A percentile compares a stretch with the other conserved stretches of the same genome.
These are phyloP conservation scores for Eilema sororculum DNA, from an alignment of 2,888 invertebrate species.

Conservation along the genomic window DNA sequence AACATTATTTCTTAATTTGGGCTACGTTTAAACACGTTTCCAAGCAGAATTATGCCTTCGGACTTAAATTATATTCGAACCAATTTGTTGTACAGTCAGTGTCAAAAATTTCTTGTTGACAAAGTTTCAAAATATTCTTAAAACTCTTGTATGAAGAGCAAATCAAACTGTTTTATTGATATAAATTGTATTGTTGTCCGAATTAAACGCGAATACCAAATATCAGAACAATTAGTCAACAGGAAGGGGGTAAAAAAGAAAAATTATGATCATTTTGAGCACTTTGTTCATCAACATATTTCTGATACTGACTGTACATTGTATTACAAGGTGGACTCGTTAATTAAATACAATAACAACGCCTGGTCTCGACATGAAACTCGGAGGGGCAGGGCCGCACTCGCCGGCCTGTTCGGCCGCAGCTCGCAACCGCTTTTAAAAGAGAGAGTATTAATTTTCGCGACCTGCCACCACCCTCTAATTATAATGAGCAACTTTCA, in stretches of 20 bases:
- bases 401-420: conserved; percentile 24
- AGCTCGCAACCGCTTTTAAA: conserved; percentile 52
- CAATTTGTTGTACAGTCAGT: conserved; percentile 11
- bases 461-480: conserved; percentile 67
- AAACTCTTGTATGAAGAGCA: too few relatives aligned
- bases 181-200: too few relatives aligned
- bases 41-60: neutral
- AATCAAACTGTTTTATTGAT: too few relatives aligned
- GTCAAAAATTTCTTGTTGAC: too few relatives aligned
- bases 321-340: conserved; percentile 44
- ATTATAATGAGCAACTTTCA: conserved; percentile 78
- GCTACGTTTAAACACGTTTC: neutral
- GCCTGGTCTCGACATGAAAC: conserved; percentile 1
- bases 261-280: too few relatives aligned
- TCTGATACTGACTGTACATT: too few relatives aligned
- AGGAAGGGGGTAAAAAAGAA: too few relatives aligned
- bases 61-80: conserved; percentile 12
- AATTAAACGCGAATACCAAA: too few relatives aligned
- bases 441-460: conserved; percentile 77
- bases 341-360: conserved; percentile 44
- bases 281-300: too few relatives aligned
- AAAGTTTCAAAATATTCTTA: too few relatives aligned
- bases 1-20: neutral
- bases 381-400: conserved; percentile 8
- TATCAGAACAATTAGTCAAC: too few relatives aligned